A percentile compares a stretch with the other conserved stretches of the same genome.
Evolutionary conservation across 2,797 vertebrate genomes (phyloP).

Genomic region (Hydrophis major): DNA sequence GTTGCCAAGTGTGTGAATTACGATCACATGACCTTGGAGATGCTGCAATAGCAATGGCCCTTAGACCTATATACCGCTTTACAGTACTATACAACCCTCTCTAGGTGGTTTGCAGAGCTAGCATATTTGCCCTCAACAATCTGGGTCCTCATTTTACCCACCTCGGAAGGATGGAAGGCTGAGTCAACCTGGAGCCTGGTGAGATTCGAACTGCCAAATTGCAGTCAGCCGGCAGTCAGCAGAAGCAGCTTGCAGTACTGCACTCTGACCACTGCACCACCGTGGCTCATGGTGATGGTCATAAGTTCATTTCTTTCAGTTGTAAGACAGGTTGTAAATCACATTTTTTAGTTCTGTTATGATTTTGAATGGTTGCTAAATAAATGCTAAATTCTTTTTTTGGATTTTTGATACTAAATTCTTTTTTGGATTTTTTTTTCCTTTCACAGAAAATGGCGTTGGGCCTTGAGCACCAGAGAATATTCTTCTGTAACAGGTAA

Average conservation of each 20-base stretch:
- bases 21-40: not conserved
- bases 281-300: not conserved
- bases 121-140: no score
- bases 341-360: not conserved
- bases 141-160: no score
- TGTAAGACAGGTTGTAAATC: not conserved
- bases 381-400: not conserved
- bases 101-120: no score
- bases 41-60: no score
- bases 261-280: no score
- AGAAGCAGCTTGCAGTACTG: no score
- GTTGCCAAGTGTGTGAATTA: not conserved
- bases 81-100: no score
- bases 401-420: not conserved
- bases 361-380: not conserved
- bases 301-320: not conserved
- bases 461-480: conserved; percentile 72
- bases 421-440: not conserved
- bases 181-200: no score
- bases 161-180: no score
- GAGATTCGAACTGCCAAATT: no score
- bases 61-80: no score
- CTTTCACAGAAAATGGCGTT: conserved; percentile 76
- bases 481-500: conserved; percentile 72
- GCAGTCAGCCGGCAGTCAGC: no score